Percentiles rank a stretch among this genome's conserved stretches.
phyloP scores from a whole-genome alignment of 2,797 vertebrate species.

The Takifugu rubripes region DNA sequence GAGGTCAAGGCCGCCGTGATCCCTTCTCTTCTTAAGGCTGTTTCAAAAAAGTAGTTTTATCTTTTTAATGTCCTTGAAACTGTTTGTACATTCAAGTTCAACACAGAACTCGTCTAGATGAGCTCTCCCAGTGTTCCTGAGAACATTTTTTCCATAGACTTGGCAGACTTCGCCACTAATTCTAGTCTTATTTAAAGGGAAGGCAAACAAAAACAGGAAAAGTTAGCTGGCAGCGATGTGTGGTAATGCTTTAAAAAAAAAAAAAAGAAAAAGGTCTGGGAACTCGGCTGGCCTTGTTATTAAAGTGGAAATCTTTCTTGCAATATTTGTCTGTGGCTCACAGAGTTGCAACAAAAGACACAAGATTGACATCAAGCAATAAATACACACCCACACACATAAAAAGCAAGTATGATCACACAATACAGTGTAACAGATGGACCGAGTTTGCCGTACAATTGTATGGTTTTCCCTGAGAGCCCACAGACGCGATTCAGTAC shows the following conservation, averaged over 20 bases:
- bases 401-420: constrained; percentile 13
- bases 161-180: constrained; percentile 29
- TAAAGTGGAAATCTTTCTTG: constrained; percentile 10
- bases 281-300: constrained; percentile 38
- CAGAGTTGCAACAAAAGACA: constrained; percentile 24
- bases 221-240: constrained; percentile 41
- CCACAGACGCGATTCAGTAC: background rate
- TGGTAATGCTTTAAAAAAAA: constrained; percentile 25
- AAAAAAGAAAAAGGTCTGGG: constrained; percentile 18
- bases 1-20: too few relatives aligned
- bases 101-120: constrained; percentile 6
- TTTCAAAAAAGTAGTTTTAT: too few relatives aligned
- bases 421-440: constrained; percentile 19
- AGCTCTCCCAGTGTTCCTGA: constrained; percentile 8
- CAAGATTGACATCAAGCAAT: constrained; percentile 11
- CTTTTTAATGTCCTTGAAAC: too few relatives aligned
- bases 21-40: too few relatives aligned
- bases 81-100: background rate
- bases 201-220: constrained; percentile 63
- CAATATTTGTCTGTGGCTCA: background rate
- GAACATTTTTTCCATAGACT: constrained; percentile 20
- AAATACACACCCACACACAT: constrained; percentile 8
- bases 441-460: constrained; percentile 9
- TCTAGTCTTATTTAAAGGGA: constrained; percentile 31
- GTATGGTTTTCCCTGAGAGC: constrained; percentile 13